phyloP scores from a whole-genome alignment of 2,888 invertebrate genomes.

The Platycheirus rosarum region DNA sequence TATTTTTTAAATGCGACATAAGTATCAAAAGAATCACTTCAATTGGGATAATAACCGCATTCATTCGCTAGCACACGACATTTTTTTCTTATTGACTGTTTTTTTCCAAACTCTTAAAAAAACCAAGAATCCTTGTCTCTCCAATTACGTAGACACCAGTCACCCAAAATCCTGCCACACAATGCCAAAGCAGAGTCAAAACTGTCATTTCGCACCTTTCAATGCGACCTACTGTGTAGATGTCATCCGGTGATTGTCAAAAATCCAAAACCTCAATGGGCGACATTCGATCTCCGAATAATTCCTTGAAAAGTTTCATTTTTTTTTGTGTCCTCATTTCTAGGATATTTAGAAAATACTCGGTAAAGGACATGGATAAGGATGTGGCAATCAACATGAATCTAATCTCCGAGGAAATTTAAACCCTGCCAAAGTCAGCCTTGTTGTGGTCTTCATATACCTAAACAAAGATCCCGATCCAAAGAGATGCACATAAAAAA shows the following conservation, averaged over 20 bases:
- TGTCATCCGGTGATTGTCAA: slow-evolving; percentile 60
- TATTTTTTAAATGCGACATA: slow-evolving; percentile 70
- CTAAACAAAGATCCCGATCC: slow-evolving; percentile 56
- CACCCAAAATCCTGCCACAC: slow-evolving; percentile 36
- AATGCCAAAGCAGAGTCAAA: slow-evolving; percentile 65
- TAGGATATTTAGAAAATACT: slow-evolving; percentile 53
- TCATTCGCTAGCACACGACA: slow-evolving; percentile 70
- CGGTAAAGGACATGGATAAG: too few relatives aligned
- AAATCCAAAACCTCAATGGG: slow-evolving; percentile 65
- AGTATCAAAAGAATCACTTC: slow-evolving; percentile 72
- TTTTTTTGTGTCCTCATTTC: slow-evolving; percentile 39
- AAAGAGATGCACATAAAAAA: slow-evolving; percentile 60
- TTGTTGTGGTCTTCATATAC: slow-evolving; percentile 72
- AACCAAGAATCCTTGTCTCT: slow-evolving; percentile 37
- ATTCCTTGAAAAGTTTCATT: slow-evolving; percentile 68
- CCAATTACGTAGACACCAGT: slow-evolving; percentile 38
- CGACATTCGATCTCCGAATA: slow-evolving; percentile 62
- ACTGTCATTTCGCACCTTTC: slow-evolving; percentile 72
- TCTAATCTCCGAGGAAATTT: slow-evolving; percentile 67
- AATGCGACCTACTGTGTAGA: slow-evolving; percentile 72
- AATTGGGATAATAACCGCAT: slow-evolving; percentile 61
- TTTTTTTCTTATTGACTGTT: slow-evolving; percentile 36
- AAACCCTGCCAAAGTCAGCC: slow-evolving; percentile 57
- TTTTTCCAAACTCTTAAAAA: slow-evolving; percentile 8
- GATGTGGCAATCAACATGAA: slow-evolving; percentile 56